Conservation (phyloP, 2,888 invertebrate genomes). For the Flexamia atlantica region DNA sequence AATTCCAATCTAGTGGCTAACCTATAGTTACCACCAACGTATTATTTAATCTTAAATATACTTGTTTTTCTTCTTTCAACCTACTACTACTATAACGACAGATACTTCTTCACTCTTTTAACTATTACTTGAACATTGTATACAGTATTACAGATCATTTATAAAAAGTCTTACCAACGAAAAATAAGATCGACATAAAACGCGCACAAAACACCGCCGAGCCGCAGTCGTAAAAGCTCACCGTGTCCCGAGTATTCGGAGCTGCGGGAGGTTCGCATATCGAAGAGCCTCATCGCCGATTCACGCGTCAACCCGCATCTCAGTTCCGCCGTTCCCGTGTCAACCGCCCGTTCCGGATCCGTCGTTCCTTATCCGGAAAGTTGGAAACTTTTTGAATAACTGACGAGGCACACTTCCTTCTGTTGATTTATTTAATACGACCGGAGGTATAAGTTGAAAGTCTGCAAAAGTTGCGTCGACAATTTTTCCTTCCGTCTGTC, state of each 20-base stretch:
- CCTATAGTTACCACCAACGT: too few species aligned
- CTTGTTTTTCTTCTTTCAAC: too few species aligned
- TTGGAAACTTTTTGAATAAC: conserved; percentile 51
- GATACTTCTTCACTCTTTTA: too few species aligned
- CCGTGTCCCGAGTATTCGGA: background rate
- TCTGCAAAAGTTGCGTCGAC: conserved; percentile 28
- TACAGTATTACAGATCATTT: too few species aligned
- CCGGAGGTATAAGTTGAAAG: conserved; percentile 40
- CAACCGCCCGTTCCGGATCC: conserved; percentile 8
- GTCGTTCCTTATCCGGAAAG: conserved; percentile 39
- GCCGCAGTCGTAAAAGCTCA: background rate
- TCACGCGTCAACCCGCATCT: conserved; percentile 34
- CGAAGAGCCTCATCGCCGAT: conserved; percentile 43
- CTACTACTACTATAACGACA: too few species aligned
- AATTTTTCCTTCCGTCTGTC: conserved; percentile 37
- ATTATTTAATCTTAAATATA: too few species aligned
- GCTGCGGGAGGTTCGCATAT: conserved; percentile 31
- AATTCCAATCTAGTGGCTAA: too few species aligned
- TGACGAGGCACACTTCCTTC: conserved; percentile 20
- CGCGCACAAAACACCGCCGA: background rate
- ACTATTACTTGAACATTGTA: too few species aligned
- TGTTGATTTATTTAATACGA: conserved; percentile 53
- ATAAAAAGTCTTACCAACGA: too few species aligned
- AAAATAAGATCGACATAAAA: background rate
- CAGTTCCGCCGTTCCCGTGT: conserved; percentile 32